Base-by-base conservation (phyloP, 92 coral and sea anemone genomes). In the Porites rus region DNA sequence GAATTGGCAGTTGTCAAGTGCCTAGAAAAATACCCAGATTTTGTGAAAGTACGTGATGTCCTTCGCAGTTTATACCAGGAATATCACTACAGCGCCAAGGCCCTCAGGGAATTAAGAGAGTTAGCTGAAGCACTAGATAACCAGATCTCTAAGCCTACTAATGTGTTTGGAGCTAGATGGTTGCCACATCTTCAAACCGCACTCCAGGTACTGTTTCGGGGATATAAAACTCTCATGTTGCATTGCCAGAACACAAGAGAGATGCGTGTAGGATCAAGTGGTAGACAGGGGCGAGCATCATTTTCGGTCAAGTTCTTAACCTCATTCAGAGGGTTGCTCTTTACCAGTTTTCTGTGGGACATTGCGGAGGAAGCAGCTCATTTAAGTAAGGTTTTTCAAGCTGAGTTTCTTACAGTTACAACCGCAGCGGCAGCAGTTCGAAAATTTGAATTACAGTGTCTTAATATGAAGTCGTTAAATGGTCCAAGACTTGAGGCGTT, bases 321-420 rank as follows among this genome's bases (percentile, higher is more conserved):
- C 50, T 79, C 74, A 19, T 65, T 79, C 46, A 79, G 25, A 53
- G 84, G 84, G 63, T 24, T 79, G 84, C 84, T 65, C 6, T 50
- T 65, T 8, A 64, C 84, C 7, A 65, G 51, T 50, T 66, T 79
- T 21, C 62, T 66, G 51, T 51, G 84, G 84, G 84, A 51, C 84
- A 79, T 79, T 65, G 84, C 74, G 1, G 74, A 79, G 73, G 73
- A 65, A 66, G 84, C 84, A 52, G 84, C 74, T 9, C 84, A 76
- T 63, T 76, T 85, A 65, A 85, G 88, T 51, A 85, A 76, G 77
- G 65, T 84, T 12, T 75, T 84, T 63, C 88, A 74, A 51, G 88
- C 88, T 7, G 88, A 84, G 24, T 74, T 84, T 63, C 81, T 84
- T 22, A 84, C 81, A 74, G 88, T 84, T 20, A 84, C 88, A 73